phyloP scores from a whole-genome alignment of 2,888 invertebrate genomes.

The Lepidocyrtoides sp. region DNA sequence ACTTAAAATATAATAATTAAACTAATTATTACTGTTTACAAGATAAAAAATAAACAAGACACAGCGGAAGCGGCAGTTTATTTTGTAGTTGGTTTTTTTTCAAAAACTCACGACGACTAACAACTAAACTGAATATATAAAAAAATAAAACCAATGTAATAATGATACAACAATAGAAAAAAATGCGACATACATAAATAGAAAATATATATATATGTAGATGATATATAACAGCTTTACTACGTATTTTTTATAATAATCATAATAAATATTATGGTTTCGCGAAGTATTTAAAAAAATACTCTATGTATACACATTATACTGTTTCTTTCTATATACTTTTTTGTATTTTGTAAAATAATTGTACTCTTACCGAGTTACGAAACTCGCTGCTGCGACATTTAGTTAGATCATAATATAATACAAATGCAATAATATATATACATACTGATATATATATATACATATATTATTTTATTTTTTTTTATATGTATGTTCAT shows the following conservation, averaged over 20 bases:
- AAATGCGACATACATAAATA: background rate
- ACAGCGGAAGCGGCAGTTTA: slow-evolving; percentile 28
- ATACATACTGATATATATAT: too few species aligned
- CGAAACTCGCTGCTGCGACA: slow-evolving; percentile 30
- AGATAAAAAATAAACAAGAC: background rate
- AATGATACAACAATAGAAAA: background rate
- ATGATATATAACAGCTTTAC: background rate
- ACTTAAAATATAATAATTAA: too few species aligned
- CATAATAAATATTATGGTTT: background rate
- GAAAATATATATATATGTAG: background rate
- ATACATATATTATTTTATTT: too few species aligned
- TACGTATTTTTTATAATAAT: background rate
- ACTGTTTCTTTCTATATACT: background rate
- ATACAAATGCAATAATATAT: background rate
- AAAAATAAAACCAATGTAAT: slow-evolving; percentile 28
- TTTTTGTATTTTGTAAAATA: slow-evolving; percentile 43
- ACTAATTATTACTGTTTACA: background rate
- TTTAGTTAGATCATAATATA: background rate
- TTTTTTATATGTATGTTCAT: too few species aligned
- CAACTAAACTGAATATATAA: slow-evolving; percentile 3
- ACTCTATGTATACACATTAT: background rate
- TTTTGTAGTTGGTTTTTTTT: too few species aligned
- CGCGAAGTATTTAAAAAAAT: background rate
- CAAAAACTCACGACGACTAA: background rate
- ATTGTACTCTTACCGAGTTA: slow-evolving; percentile 57